Percentiles rank a stretch among this genome's conserved stretches.
These are phyloP conservation scores for Patella ulyssiponensis DNA, from an alignment of 2,888 invertebrate genomes.

Conservation along the genomic window DNA sequence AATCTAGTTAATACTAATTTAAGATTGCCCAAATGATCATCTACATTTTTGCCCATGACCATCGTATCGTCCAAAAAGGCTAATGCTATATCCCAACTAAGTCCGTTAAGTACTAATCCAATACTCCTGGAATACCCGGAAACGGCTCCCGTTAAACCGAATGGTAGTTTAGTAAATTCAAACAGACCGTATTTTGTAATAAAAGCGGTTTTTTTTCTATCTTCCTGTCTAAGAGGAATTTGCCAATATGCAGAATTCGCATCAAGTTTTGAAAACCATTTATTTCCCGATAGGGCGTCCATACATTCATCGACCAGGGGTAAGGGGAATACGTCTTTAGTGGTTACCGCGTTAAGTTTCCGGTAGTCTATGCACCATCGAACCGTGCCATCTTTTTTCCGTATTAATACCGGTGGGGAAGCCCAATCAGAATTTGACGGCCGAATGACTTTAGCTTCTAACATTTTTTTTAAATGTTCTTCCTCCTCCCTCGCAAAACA, in stretches of 20 bases:
- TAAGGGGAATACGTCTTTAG: neutral
- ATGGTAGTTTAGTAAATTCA: neutral
- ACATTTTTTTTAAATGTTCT: too few relatives aligned
- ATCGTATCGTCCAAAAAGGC: conserved; percentile 17
- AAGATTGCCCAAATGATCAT: conserved; percentile 18
- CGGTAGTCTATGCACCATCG: neutral
- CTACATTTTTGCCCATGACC: neutral
- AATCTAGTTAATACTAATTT: neutral
- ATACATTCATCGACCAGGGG: conserved; percentile 15
- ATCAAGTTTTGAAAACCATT: conserved; percentile 16
- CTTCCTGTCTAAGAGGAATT: neutral
- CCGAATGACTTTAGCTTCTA: too few relatives aligned
- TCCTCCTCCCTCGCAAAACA: too few relatives aligned
- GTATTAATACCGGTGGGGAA: too few relatives aligned
- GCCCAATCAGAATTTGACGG: too few relatives aligned
- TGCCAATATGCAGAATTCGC: conserved; percentile 17
- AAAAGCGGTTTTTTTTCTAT: conserved; percentile 19
- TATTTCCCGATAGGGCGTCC: conserved; percentile 14
- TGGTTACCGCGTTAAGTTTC: neutral
- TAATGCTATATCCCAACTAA: conserved; percentile 16
- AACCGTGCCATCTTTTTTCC: neutral
- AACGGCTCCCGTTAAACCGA: neutral
- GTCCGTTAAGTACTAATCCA: neutral
- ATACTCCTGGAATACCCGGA: neutral
- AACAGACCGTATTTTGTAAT: conserved; percentile 18